Conservation (phyloP, 2,797 vertebrate species). For the Cossypha niveicapilla region DNA sequence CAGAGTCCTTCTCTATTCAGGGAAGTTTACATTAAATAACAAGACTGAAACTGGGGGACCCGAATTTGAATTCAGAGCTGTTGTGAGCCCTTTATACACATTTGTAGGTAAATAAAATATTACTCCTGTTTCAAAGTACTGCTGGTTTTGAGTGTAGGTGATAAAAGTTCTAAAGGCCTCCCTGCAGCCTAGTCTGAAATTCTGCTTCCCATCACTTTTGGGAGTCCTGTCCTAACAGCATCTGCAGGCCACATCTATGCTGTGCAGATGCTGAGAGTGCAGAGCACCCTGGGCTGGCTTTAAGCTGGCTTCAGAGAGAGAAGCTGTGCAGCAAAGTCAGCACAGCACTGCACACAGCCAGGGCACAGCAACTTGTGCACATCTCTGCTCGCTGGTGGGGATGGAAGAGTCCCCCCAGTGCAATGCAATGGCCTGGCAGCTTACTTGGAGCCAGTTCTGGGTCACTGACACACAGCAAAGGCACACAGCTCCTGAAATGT, state of each 20-base stretch:
- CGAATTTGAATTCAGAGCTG: neutral
- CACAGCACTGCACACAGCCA: neutral
- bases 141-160: neutral
- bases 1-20: neutral
- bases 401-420: neutral
- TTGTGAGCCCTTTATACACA: neutral
- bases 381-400: neutral
- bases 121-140: neutral
- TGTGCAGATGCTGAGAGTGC: neutral
- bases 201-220: neutral
- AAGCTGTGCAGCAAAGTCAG: neutral
- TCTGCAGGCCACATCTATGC: rapidly evolving
- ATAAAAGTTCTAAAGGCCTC: neutral
- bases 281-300: neutral
- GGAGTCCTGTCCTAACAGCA: neutral
- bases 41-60: neutral
- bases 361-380: neutral
- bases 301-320: neutral
- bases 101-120: neutral
- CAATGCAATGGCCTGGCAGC: rapidly evolving
- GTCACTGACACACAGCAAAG: neutral
- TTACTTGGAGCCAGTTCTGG: neutral
- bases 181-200: neutral
- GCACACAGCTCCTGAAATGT: neutral
- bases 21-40: neutral